These are phyloP conservation scores for Nycticryphes semicollaris DNA, from an alignment of 2,113 vertebrate genomes.

Conservation along the genomic window DNA sequence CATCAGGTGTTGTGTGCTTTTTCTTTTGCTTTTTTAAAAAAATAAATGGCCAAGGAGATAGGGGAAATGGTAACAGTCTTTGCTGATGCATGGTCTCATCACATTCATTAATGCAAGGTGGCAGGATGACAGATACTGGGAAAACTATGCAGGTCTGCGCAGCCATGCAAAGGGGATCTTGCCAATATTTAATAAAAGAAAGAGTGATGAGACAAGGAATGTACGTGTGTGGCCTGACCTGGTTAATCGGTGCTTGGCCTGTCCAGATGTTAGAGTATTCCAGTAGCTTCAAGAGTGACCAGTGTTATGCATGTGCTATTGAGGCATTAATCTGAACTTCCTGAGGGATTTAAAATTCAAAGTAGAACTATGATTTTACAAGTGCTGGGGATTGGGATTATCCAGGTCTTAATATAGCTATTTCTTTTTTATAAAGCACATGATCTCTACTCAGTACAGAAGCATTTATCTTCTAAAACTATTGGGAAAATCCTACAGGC, in stretches of 20 bases:
- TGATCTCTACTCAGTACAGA: neutral
- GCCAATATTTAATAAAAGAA: neutral
- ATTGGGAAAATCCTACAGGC: neutral
- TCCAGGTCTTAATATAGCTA: constrained; percentile 24
- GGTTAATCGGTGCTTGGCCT: neutral
- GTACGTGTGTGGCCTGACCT: neutral
- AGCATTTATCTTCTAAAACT: constrained; percentile 2
- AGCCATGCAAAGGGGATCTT: neutral
- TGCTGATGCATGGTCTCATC: neutral
- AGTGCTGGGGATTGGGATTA: constrained; percentile 35
- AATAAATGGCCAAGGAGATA: neutral
- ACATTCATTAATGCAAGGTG: neutral
- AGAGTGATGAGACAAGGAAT: neutral
- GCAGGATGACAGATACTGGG: neutral
- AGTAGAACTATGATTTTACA: constrained; percentile 49
- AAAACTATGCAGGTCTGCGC: neutral
- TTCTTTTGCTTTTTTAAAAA: neutral
- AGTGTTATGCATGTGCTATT: neutral
- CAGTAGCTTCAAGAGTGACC: neutral
- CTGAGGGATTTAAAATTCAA: constrained; percentile 38
- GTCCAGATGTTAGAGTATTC: constrained; percentile 36
- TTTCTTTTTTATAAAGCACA: constrained; percentile 28
- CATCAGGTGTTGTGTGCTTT: neutral
- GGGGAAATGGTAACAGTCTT: constrained; percentile 31
- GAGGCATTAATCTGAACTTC: constrained; percentile 38